Base-by-base conservation (phyloP, 2,888 invertebrate genomes). In the Agrochola litura region DNA sequence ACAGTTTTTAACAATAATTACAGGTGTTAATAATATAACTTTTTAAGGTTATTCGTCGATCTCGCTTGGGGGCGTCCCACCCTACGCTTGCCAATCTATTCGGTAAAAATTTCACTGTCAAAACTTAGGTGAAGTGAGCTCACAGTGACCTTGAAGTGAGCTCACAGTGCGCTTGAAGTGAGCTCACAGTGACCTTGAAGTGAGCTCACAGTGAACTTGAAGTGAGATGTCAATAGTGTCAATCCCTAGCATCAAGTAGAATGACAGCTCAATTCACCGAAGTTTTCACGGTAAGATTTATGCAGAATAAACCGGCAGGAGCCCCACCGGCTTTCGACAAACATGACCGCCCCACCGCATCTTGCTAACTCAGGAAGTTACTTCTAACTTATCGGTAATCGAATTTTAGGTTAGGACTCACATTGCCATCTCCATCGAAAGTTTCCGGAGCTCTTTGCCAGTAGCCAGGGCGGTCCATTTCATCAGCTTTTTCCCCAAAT, bases 401-500 rank as follows among this genome's bases (percentile, higher is more conserved):
- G 10, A 9, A 43, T 43, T 22, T 49, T 14, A 30, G 3, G 0
- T 25, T 9, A 5, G 8, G 6, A 54, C 22, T 43, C 14, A 41
- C 64, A 3, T 1, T 0, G 82, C 67, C 0, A 95, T 78, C 0
- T 92, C 86, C 0, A 9, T 4, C 0, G 93, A 90, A 0, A 95
- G 75, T 25, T 81, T 89, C 61, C 96, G 86, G 68, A 95, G 79
- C 77, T 96, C 95, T 5, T 92, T 87, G 1, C 93, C 92, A 0
- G 95, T 95, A 9, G 96, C 95, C 68, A 95, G 19, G 0, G 94
- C 93, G 0, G 95, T 95, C 96, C 95, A 96, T 64, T 95, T 96
- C 96, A 96, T 96, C 76, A 96, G 92, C 86, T 95, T 95, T 81
- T 91, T 92, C 0, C 96, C 96, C 3, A 95, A 87, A 49, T 84